Percentiles rank a stretch among this genome's conserved stretches.
Evolutionary conservation across 1,140 invertebrate species (phyloP).

Genomic region (Atta cephalotes): DNA sequence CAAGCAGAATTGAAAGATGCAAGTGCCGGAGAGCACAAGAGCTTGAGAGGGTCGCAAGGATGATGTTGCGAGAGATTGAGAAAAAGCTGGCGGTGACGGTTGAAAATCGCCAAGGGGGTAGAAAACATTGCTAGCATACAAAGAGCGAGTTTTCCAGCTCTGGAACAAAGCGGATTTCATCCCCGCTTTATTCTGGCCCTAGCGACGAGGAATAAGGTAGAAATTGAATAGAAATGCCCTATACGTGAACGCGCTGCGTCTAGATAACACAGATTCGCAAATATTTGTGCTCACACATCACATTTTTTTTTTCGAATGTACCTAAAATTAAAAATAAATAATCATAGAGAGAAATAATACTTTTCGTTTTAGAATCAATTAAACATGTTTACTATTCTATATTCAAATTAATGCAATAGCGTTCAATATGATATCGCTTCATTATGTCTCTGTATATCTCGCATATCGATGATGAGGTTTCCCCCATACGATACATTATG

Average conservation of each 20-base stretch:
- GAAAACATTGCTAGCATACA: constrained; percentile 16
- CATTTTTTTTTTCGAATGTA: background rate
- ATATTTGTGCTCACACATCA: background rate
- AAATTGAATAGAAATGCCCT: background rate
- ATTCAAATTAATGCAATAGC: constrained; percentile 30
- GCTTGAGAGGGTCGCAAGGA: background rate
- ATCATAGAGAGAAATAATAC: background rate
- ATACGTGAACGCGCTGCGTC: background rate
- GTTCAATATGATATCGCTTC: background rate
- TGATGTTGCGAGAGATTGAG: constrained; percentile 25
- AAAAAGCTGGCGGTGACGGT: constrained; percentile 18
- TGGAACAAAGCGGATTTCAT: constrained; percentile 32
- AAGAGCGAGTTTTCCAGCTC: constrained; percentile 29
- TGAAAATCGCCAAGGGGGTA: constrained; percentile 34
- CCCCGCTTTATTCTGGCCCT: background rate
- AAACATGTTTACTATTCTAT: background rate
- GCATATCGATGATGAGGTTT: constrained; percentile 11
- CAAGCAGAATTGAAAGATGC: background rate
- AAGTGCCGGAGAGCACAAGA: background rate
- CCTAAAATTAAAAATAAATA: background rate
- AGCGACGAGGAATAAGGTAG: constrained; percentile 10
- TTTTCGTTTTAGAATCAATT: background rate
- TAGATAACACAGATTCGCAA: constrained; percentile 9
- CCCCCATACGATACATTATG: background rate
- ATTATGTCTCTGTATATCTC: background rate